Evolutionary conservation across 2,113 vertebrate genomes (phyloP).

Genomic region (Triplophysa siluroides): DNA sequence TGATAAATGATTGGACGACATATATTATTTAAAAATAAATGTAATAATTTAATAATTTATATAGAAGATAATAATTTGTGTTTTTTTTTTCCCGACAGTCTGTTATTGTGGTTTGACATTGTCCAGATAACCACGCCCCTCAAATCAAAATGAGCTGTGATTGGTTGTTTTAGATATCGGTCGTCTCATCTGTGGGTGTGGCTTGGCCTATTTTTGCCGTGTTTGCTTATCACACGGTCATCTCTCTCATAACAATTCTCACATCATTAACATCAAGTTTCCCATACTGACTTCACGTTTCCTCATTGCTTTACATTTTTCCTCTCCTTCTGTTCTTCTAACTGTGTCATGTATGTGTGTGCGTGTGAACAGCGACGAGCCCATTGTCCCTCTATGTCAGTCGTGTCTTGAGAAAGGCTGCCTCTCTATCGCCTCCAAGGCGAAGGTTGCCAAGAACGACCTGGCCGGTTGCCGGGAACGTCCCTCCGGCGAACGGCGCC

Average conservation of each 20-base stretch:
- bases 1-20: no score
- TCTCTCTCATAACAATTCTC: neutral
- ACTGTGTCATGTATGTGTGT: constrained; percentile 51
- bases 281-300: neutral
- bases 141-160: no score
- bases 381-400: constrained; percentile 70
- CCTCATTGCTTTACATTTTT: neutral
- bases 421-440: constrained; percentile 67
- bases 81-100: no score
- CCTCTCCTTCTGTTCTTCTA: constrained; percentile 1
- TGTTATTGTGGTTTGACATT: no score
- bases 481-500: constrained; percentile 70
- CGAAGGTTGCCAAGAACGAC: constrained; percentile 71
- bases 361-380: constrained; percentile 69
- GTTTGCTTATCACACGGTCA: neutral
- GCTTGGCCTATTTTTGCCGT: no score
- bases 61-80: no score
- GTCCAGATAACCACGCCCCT: no score
- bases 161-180: no score
- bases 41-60: no score
- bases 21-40: no score
- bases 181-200: no score
- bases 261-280: no score
- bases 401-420: constrained; percentile 74
- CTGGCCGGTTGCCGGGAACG: constrained; percentile 76